phyloP scores from a whole-genome alignment of 2,888 invertebrate genomes.

The Resseliella maxima region DNA sequence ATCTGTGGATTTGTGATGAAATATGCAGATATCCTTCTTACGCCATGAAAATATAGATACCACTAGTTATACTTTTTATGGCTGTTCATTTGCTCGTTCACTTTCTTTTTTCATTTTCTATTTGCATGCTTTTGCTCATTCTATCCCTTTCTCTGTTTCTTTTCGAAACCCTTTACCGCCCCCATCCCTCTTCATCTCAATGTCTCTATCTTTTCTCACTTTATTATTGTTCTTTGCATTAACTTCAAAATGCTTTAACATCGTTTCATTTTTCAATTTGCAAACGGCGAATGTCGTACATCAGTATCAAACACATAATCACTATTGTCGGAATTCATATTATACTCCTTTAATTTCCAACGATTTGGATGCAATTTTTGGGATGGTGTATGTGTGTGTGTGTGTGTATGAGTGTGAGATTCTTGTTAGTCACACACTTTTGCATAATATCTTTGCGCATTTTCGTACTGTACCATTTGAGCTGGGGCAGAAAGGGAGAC shows the following conservation, averaged over 20 bases:
- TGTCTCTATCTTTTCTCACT: background rate
- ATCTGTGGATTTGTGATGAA: conserved; percentile 53
- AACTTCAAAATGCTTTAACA: conserved; percentile 5
- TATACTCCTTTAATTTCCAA: conserved; percentile 30
- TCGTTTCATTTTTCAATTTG: conserved; percentile 4
- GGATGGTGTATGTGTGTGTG: background rate
- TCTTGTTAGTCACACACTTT: conserved; percentile 24
- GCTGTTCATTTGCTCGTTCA: background rate
- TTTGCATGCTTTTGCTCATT: background rate
- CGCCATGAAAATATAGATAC: background rate
- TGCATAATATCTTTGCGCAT: conserved; percentile 26
- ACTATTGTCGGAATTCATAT: conserved; percentile 30
- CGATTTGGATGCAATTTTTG: conserved; percentile 19
- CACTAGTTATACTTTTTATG: conserved; percentile 37
- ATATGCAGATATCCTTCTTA: conserved; percentile 44
- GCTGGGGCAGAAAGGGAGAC: too few relatives aligned
- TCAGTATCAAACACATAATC: conserved; percentile 48
- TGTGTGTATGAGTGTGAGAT: background rate
- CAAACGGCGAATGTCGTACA: conserved; percentile 9
- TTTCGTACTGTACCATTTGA: background rate
- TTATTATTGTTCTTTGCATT: conserved; percentile 26
- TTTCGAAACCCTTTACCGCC: background rate
- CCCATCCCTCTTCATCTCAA: background rate
- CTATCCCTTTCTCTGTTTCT: background rate
- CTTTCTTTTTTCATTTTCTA: background rate